Percentiles rank a stretch among this genome's conserved stretches.
Conservation (phyloP, 2,888 invertebrate species). For the Fragum sueziense region DNA sequence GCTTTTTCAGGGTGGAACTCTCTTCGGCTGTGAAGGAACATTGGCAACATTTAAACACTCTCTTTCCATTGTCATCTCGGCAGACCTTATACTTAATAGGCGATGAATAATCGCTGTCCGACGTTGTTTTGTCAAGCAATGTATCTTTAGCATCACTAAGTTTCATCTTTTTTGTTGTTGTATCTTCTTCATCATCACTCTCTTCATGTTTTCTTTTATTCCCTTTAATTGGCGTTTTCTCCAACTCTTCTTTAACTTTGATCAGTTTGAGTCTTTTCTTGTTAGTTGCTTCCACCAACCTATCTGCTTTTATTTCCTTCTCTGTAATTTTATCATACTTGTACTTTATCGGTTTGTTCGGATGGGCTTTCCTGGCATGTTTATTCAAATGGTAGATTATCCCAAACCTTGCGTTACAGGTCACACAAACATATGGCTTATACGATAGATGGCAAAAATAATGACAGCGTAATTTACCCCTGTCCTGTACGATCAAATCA, state of each 20-base stretch:
- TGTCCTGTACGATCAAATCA: too few relatives aligned
- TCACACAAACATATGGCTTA: slow-evolving; percentile 57
- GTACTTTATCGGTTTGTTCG: slow-evolving; percentile 37
- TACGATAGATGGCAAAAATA: slow-evolving; percentile 55
- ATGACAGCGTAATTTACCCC: slow-evolving; percentile 27
- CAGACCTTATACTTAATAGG: slow-evolving; percentile 48
- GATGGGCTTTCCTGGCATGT: slow-evolving; percentile 45
- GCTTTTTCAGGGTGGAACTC: slow-evolving; percentile 31
- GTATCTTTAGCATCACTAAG: neutral
- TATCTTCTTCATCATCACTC: slow-evolving; percentile 33
- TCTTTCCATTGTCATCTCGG: slow-evolving; percentile 29
- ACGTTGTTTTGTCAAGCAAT: neutral
- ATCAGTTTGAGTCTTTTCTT: slow-evolving; percentile 15
- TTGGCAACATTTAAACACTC: slow-evolving; percentile 39
- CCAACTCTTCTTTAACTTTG: slow-evolving; percentile 9
- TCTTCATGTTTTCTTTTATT: slow-evolving; percentile 39
- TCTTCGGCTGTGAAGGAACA: slow-evolving; percentile 47
- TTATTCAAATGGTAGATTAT: slow-evolving; percentile 20
- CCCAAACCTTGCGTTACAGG: slow-evolving; percentile 38
- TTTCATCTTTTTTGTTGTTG: neutral
- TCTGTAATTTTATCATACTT: slow-evolving; percentile 20
- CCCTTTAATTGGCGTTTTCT: slow-evolving; percentile 9
- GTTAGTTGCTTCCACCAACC: slow-evolving; percentile 17
- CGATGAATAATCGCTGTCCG: neutral
- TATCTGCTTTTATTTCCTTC: slow-evolving; percentile 40